phyloP scores from a whole-genome alignment of 2,888 invertebrate species.

The Argyresthia albistria region DNA sequence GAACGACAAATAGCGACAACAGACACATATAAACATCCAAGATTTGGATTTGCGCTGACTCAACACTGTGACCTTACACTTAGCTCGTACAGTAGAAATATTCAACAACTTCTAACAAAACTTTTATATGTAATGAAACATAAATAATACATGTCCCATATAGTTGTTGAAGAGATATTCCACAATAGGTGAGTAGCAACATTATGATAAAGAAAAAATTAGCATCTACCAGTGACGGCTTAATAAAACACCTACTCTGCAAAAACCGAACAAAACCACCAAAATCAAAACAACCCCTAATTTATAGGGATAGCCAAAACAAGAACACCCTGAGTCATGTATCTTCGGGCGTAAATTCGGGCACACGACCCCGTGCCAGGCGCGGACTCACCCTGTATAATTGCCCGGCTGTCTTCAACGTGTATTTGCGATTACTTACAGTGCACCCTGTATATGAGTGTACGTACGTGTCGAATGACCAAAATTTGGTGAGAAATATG shows the following conservation, averaged over 20 bases:
- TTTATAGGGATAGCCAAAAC: no score
- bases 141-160: neutral
- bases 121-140: neutral
- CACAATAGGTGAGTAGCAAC: neutral
- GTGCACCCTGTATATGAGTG: neutral
- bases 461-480: neutral
- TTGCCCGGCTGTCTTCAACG: slow-evolving; percentile 32
- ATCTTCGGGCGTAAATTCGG: slow-evolving; percentile 51
- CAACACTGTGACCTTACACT: no score
- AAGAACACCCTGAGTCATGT: slow-evolving; percentile 10
- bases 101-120: neutral
- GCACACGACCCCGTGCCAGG: slow-evolving; percentile 47
- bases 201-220: neutral
- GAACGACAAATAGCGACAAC: no score
- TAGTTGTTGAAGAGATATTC: neutral
- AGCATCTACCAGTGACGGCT: no score
- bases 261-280: no score
- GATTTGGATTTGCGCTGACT: no score
- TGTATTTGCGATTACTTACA: slow-evolving; percentile 1
- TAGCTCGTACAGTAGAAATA: neutral
- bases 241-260: no score
- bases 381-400: slow-evolving; percentile 51
- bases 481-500: neutral
- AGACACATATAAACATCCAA: no score
- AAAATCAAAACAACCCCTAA: no score